Evolutionary conservation across 2,113 vertebrate species (phyloP), one percentile per base, ranked within the genome.

Genomic region (Bufo gargarizans): DNA sequence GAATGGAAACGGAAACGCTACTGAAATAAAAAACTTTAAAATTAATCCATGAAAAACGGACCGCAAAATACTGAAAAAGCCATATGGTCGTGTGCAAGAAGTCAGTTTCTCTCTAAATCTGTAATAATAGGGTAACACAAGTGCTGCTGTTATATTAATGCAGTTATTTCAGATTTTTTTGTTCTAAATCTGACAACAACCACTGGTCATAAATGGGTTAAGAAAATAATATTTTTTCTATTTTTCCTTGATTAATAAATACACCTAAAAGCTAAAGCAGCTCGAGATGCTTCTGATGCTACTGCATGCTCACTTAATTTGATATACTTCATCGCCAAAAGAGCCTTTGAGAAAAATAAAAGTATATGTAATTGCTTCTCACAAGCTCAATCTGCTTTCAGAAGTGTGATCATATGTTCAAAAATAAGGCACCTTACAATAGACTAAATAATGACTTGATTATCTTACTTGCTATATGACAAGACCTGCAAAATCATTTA

Each of bases 301-400:
- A n/a, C 72, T 83, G 69, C 71, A 76, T 77, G 80, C 72, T 77
- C 71, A 88, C 87, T 88, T 88, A 43, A 88, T 88, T 56, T 84
- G 45, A 77, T 65, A 83, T 88, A 82, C 80, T 88, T 88, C 69
- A 82, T 71, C 80, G 43, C 80, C 82, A 88, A 72, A 83, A 88
- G 56, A 88, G 86, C 69, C 69, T 88, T 88, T 83, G 56, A 76
- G 33, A 33, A 33, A 74, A 82, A 45, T 81, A 67, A 87, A 65
- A 74, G 71, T 88, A 82, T 77, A 83, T 88, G 80, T 88, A 88
- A 88, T 88, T 88, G 87, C 87, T 83, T 88, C 86, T 83, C 87
- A 88, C 71, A 88, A 83, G 81, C 77, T 82, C 86, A 67, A 77
- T 83, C 55, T 88, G 80, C 43, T 84, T 71, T 88, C 80, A 83